phyloP scores from a whole-genome alignment of 2,113 vertebrate genomes.

The Haplotaxodon microlepis region DNA sequence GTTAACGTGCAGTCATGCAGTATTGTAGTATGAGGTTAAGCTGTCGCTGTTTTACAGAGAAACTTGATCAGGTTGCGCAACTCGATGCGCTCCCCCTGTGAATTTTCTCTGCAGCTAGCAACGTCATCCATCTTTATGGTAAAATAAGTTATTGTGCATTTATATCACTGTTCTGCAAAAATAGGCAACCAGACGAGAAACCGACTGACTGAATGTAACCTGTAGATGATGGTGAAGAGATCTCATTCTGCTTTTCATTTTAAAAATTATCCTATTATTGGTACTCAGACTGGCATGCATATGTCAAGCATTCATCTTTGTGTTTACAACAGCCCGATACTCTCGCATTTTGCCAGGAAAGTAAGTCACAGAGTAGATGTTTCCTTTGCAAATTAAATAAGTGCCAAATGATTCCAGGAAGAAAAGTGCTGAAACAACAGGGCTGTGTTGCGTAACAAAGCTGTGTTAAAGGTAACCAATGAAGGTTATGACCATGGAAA shows the following conservation, averaged over 20 bases:
- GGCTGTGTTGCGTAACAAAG: not conserved
- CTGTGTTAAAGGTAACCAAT: not conserved
- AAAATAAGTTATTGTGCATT: constrained; percentile 49
- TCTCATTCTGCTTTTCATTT: constrained; percentile 42
- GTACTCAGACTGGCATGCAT: constrained; percentile 24
- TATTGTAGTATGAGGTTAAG: constrained; percentile 28
- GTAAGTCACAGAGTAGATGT: constrained; percentile 18
- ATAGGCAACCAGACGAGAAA: constrained; percentile 61
- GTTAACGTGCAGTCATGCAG: constrained; percentile 8
- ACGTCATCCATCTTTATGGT: constrained; percentile 16
- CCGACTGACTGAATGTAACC: constrained; percentile 79
- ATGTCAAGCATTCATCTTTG: not conserved
- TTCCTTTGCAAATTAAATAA: constrained; percentile 22
- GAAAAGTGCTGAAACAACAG: not conserved
- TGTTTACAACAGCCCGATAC: constrained; percentile 20
- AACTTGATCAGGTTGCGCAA: not conserved
- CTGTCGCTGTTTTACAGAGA: not conserved
- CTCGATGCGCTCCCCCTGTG: not conserved
- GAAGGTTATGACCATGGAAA: not conserved
- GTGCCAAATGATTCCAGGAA: constrained; percentile 52
- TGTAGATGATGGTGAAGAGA: constrained; percentile 42
- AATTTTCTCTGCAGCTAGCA: not conserved
- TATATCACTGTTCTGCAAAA: constrained; percentile 52
- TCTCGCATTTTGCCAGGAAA: not conserved
- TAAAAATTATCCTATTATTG: constrained; percentile 14